phyloP scores from a whole-genome alignment of 2,113 vertebrate genomes.

The Perca flavescens region DNA sequence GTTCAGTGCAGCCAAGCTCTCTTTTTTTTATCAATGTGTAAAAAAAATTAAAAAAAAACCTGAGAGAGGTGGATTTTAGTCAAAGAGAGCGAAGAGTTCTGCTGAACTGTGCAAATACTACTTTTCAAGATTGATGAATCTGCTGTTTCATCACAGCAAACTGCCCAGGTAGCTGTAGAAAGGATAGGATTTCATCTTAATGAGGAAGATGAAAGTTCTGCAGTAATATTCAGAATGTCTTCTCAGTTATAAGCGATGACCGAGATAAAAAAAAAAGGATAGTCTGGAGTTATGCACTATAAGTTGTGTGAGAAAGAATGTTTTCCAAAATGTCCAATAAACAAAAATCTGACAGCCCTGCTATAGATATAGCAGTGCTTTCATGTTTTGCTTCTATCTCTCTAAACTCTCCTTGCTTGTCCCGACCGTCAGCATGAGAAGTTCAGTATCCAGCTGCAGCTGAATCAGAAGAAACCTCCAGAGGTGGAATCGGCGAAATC shows the following conservation, averaged over 20 bases:
- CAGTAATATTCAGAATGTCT: slow-evolving; percentile 4
- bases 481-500: slow-evolving; percentile 81
- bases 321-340: background rate
- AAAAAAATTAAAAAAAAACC: background rate
- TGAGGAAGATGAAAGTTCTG: slow-evolving; percentile 12
- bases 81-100: slow-evolving; percentile 18
- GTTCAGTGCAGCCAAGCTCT: background rate
- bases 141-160: slow-evolving; percentile 34
- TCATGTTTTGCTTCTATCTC: background rate
- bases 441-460: slow-evolving; percentile 94
- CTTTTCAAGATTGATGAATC: slow-evolving; percentile 34
- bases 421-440: slow-evolving; percentile 91
- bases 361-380: background rate
- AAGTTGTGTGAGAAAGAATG: background rate
- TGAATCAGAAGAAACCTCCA: slow-evolving; percentile 75
- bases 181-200: slow-evolving; percentile 2
- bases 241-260: background rate
- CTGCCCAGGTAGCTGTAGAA: slow-evolving; percentile 19
- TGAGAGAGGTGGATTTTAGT: slow-evolving; percentile 9
- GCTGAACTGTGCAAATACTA: slow-evolving; percentile 34
- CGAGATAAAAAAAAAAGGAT: background rate
- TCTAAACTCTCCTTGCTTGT: background rate
- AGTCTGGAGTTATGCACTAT: background rate
- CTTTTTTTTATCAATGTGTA: slow-evolving; percentile 8
- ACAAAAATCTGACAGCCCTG: background rate